These are phyloP conservation scores for Drosophila trichaetosa DNA, from an alignment of 2,888 invertebrate genomes.

Conservation along the genomic window DNA sequence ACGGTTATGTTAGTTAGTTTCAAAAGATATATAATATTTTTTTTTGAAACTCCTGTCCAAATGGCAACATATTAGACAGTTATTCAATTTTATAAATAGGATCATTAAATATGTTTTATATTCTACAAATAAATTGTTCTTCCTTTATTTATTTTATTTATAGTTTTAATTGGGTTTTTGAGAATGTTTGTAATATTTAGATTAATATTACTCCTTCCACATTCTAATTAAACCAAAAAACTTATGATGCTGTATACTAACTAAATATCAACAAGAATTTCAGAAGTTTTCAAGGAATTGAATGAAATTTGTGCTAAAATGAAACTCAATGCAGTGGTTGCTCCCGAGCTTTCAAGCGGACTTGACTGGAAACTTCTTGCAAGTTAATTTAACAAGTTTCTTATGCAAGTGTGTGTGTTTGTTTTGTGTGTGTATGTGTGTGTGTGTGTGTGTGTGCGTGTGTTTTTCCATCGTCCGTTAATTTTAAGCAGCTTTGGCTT, in stretches of 20 bases:
- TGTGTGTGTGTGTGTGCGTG: not conserved
- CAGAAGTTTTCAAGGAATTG: not conserved
- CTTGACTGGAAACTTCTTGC: not conserved
- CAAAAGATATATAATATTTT: not conserved
- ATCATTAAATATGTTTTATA: not conserved
- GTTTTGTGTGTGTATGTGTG: not conserved
- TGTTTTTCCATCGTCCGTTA: not conserved
- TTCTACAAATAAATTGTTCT: not conserved
- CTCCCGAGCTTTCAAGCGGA: not conserved
- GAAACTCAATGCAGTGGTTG: not conserved
- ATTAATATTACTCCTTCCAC: not conserved
- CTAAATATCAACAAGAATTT: not conserved
- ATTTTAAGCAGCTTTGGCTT: conserved; percentile 46
- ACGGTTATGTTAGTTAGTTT: not conserved
- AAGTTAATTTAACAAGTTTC: conserved; percentile 6
- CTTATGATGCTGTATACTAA: no score
- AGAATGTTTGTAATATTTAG: not conserved
- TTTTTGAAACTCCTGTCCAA: not conserved
- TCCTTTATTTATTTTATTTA: not conserved
- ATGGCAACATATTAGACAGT: not conserved
- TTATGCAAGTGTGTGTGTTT: not conserved
- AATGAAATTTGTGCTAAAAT: not conserved
- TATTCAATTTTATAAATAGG: not conserved
- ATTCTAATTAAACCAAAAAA: not conserved
- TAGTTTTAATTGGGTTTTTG: not conserved